A percentile compares a stretch with the other conserved stretches of the same genome.
phyloP scores from a whole-genome alignment of 1,140 invertebrate genomes.

The Cheumatopsyche charites region DNA sequence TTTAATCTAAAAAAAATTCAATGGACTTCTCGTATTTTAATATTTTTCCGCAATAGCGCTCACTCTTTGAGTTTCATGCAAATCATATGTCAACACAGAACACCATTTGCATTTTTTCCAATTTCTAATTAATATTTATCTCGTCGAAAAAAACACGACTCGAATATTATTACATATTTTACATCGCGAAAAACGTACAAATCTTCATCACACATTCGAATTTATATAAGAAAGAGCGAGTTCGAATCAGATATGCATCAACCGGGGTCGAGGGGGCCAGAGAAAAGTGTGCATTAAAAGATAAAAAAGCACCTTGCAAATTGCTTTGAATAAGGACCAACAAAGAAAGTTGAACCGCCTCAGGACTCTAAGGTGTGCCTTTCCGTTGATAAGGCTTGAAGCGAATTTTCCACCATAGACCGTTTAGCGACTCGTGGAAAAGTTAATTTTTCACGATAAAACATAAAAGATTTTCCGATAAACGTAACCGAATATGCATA shows the following conservation, averaged over 20 bases:
- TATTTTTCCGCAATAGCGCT: not conserved
- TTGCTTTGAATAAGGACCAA: conserved; percentile 23
- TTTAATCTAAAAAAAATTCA: too few species aligned
- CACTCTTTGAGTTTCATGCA: not conserved
- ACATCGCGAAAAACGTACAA: too few species aligned
- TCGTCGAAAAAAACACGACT: not conserved
- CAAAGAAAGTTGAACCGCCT: conserved; percentile 28
- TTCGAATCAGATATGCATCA: conserved; percentile 8
- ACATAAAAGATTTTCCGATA: not conserved
- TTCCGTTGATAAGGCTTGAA: conserved; percentile 26
- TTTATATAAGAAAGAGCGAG: too few species aligned
- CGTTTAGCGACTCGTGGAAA: not conserved
- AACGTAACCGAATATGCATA: too few species aligned
- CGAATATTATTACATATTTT: too few species aligned
- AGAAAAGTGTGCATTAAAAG: conserved; percentile 24
- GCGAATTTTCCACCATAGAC: conserved; percentile 13
- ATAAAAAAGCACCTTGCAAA: conserved; percentile 29
- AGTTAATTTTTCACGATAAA: conserved; percentile 24
- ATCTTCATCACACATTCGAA: too few species aligned
- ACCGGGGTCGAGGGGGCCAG: conserved; percentile 10
- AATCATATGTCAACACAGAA: not conserved
- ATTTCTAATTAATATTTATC: conserved; percentile 2
- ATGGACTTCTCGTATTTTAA: not conserved
- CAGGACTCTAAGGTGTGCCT: not conserved
- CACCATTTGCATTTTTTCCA: not conserved